Conservation (phyloP, 1,140 invertebrate species). For the Acromyrmex charruanus region DNA sequence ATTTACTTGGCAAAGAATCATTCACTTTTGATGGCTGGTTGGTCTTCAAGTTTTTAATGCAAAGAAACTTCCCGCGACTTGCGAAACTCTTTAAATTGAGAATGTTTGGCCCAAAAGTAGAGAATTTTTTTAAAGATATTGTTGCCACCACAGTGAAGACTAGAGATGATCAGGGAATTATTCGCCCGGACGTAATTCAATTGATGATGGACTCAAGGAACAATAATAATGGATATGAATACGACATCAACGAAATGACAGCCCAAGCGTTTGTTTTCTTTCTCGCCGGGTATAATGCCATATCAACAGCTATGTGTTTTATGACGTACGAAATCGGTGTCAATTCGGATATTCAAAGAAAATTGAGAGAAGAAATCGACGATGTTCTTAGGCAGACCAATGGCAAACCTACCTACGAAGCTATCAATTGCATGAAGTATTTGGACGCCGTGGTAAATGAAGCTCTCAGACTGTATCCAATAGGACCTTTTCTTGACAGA, state of each 20-base stretch:
- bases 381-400: background rate
- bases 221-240: background rate
- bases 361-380: background rate
- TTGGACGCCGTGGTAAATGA: slow-evolving; percentile 31
- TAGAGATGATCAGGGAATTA: background rate
- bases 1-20: background rate
- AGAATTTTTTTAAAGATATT: slow-evolving; percentile 20
- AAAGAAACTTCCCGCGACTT: slow-evolving; percentile 15
- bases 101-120: slow-evolving; percentile 1
- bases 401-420: background rate
- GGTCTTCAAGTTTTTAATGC: background rate
- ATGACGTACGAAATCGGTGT: background rate
- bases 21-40: background rate
- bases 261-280: background rate
- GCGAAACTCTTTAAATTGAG: background rate
- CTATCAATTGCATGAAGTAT: background rate
- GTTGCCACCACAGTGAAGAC: background rate
- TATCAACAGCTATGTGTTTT: background rate
- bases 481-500: slow-evolving; percentile 7
- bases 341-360: background rate
- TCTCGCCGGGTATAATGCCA: background rate
- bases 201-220: background rate
- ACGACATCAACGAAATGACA: background rate
- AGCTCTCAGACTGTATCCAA: background rate
- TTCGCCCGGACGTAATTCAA: background rate